phyloP scores from a whole-genome alignment of 2,113 vertebrate species.

The Onychostoma macrolepis region DNA sequence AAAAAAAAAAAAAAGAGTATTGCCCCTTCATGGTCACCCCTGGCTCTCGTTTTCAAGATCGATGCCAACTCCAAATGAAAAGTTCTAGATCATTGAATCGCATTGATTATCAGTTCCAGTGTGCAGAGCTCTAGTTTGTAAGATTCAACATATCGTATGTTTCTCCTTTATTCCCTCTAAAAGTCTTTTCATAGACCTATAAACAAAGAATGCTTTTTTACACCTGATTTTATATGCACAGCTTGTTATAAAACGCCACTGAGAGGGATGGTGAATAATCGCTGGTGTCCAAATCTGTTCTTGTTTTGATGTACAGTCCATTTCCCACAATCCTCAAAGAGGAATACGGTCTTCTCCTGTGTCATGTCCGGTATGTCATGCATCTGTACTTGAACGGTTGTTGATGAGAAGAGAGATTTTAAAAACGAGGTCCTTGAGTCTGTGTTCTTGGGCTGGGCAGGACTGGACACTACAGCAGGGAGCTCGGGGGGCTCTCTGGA shows the following conservation, averaged over 20 bases:
- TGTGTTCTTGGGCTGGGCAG: not conserved
- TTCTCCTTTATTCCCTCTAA: not conserved
- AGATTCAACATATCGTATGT: not conserved
- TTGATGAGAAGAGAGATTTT: constrained; percentile 46
- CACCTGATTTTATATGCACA: constrained; percentile 24
- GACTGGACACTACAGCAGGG: constrained; percentile 73
- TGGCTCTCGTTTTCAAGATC: not conserved
- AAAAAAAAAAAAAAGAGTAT: too few species aligned
- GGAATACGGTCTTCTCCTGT: not conserved
- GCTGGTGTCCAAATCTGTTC: constrained; percentile 65
- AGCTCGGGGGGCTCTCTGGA: constrained; percentile 84
- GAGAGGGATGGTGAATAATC: constrained; percentile 65
- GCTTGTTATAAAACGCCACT: constrained; percentile 58
- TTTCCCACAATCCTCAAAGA: not conserved
- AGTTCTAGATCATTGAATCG: constrained; percentile 7
- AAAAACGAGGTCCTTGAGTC: constrained; percentile 23
- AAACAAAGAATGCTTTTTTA: too few species aligned
- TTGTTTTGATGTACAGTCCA: constrained; percentile 39
- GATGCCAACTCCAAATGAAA: not conserved
- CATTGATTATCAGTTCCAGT: constrained; percentile 20
- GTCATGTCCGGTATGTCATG: constrained; percentile 22
- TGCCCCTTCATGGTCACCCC: constrained; percentile 3
- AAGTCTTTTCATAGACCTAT: too few species aligned
- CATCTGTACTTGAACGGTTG: constrained; percentile 35
- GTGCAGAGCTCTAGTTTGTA: not conserved